These are phyloP conservation scores for Protomyctophum bolini DNA, from an alignment of 2,113 vertebrate genomes.

Conservation along the genomic window DNA sequence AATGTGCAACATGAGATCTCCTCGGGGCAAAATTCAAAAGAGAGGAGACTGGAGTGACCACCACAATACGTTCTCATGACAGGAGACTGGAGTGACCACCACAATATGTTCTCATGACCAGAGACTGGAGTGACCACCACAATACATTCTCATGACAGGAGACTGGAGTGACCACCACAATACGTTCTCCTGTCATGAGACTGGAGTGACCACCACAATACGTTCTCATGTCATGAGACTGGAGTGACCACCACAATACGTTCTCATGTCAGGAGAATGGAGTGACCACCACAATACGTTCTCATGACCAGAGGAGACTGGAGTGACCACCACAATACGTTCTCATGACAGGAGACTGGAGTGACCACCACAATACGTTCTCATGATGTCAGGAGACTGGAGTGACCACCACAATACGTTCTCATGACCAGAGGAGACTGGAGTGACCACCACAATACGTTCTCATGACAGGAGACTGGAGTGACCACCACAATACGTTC, in stretches of 20 bases:
- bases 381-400: background rate
- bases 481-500: no score
- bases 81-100: background rate
- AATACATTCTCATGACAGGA: slow-evolving; percentile 11
- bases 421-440: slow-evolving; percentile 3
- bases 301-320: slow-evolving; percentile 1
- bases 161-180: no score
- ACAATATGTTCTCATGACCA: background rate
- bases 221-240: slow-evolving; percentile 9
- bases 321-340: no score
- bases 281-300: no score
- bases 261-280: slow-evolving; percentile 5
- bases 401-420: no score
- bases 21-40: slow-evolving; percentile 15
- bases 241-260: no score
- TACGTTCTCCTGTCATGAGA: slow-evolving; percentile 9
- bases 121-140: no score
- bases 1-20: slow-evolving; percentile 59
- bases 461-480: background rate
- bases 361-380: no score
- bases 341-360: background rate
- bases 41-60: background rate
- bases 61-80: slow-evolving; percentile 9
- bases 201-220: no score
- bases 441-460: no score